Evolutionary conservation across 2,113 vertebrate genomes (phyloP).

Genomic region (Struthio camelus): DNA sequence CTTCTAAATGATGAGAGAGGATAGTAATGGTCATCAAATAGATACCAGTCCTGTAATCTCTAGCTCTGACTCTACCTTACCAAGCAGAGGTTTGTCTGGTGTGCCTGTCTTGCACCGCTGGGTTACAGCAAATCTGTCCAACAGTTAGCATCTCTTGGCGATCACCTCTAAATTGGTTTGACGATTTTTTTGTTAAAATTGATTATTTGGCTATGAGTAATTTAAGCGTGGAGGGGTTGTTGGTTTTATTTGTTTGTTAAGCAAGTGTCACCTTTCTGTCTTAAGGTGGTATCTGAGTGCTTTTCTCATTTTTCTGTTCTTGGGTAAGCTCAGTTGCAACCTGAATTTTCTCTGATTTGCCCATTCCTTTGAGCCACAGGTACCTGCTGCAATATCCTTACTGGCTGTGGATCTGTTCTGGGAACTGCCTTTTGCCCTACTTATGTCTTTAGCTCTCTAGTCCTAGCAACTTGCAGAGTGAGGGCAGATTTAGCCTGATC

Average conservation of each 20-base stretch:
- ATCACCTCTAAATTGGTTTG: background rate
- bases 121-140: background rate
- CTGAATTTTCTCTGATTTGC: background rate
- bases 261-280: background rate
- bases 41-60: background rate
- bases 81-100: background rate
- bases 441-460: background rate
- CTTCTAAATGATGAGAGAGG: background rate
- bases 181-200: background rate
- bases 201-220: too few species aligned
- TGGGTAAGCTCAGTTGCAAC: background rate
- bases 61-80: background rate
- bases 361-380: background rate
- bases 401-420: background rate
- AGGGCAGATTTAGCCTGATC: background rate
- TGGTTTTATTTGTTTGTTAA: background rate
- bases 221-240: too few species aligned
- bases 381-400: background rate
- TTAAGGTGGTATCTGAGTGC: background rate
- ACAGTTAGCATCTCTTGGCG: background rate
- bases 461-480: background rate
- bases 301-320: background rate
- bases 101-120: background rate
- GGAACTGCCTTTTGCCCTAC: background rate
- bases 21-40: fast-evolving